Evolutionary conservation across 2,113 vertebrate species (phyloP).

Genomic region (Nanger granti): DNA sequence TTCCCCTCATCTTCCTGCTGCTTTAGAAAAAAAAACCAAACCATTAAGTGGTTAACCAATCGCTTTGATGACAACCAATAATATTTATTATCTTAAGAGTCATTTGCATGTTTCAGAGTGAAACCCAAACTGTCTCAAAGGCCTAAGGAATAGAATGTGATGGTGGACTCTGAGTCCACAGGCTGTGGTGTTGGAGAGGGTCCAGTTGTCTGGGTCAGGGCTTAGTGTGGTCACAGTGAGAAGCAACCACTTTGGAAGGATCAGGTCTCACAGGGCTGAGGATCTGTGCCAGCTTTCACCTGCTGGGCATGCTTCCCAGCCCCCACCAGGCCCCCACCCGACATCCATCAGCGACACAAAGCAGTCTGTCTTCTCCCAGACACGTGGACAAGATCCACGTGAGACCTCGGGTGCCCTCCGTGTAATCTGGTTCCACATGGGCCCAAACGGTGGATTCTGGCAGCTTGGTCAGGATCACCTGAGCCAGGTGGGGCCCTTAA

Average conservation of each 20-base stretch:
- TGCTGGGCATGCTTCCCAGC: accelerated
- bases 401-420: not conserved
- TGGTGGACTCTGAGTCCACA: not conserved
- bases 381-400: accelerated
- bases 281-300: not conserved
- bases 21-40: not conserved
- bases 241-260: not conserved
- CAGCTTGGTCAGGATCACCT: not conserved
- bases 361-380: not conserved
- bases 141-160: not conserved
- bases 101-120: not conserved
- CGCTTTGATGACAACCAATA: not conserved
- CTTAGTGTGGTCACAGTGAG: not conserved
- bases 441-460: not conserved
- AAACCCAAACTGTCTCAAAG: not conserved
- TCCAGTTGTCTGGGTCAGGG: not conserved
- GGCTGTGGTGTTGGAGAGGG: not conserved
- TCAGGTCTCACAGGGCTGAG: accelerated
- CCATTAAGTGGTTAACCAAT: not conserved
- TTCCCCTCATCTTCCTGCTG: not conserved
- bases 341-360: not conserved
- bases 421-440: not conserved
- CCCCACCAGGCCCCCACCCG: not conserved
- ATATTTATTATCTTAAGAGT: not conserved
- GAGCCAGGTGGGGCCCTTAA: not conserved